Evolutionary conservation across 2,797 vertebrate genomes (phyloP), one percentile per base, ranked within the genome.

Genomic region (Galagoides demidoff): DNA sequence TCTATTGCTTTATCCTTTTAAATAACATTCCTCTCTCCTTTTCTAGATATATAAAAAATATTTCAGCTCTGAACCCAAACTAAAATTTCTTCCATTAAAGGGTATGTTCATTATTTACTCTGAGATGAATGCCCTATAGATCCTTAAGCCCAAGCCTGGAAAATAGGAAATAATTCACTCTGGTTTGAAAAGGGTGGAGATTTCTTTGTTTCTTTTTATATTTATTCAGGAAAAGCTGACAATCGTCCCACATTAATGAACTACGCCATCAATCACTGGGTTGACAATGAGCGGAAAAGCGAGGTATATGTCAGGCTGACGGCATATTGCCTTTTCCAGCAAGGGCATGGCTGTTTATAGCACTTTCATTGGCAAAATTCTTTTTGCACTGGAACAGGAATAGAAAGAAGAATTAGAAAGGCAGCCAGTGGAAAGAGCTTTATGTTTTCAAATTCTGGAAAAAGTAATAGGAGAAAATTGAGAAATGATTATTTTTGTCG

Each of bases 121-220:
- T 94, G 94, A 97, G 98, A 95, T 96, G 97, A 98, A 98, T 97
- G 97, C 95, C 93, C 92, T 96, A 95, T 98, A 98, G 95, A 98
- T 98, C 94, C 96, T 98, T 98, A 97, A 98, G 98, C 97, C 93
- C 95, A 98, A 98, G 97, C 97, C 96, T 98, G 98, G 98, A 98
- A 98, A 98, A 98, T 98, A 99, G 98, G 98, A 99, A 99, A 99
- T 98, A 98, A 99, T 99, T 98, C 98, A 98, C 98, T 98, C 97
- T 98, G 97, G 98, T 97, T 98, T 99, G 98, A 99, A 98, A 98
- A 99, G 99, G 98, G 99, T 99, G 99, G 99, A 98, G 99, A 99
- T 99, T 99, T 99, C 99, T 99, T 99, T 99, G 99, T 99, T 99
- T 99, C 99, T 99, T 99, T 99, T 99, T 99, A 99, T 99, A 99